Percentiles rank a stretch among this genome's conserved stretches.
Evolutionary conservation across 37 sponge, comb jelly and placozoan species (phyloP).

Genomic region (Ephydatia muelleri): DNA sequence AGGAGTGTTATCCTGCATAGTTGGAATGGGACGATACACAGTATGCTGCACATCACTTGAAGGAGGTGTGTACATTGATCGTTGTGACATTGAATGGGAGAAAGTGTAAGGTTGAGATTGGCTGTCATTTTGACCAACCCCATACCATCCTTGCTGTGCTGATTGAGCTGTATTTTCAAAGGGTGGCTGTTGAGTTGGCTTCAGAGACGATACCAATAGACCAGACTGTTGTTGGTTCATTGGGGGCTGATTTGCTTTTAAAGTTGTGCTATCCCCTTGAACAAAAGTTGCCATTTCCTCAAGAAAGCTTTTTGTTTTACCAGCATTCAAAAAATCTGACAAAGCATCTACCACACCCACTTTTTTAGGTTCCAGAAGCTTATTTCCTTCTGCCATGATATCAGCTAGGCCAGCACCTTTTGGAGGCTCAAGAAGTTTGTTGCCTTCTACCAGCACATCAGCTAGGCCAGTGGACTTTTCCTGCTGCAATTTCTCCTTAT

Average conservation of each 20-base stretch:
- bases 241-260: slow-evolving; percentile 5
- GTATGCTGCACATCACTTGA: no score
- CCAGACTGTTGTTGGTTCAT: neutral
- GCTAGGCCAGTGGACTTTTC: slow-evolving; percentile 8
- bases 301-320: neutral
- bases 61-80: no score
- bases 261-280: neutral
- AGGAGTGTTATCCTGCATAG: neutral
- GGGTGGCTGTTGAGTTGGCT: neutral
- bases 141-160: neutral
- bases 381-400: slow-evolving; percentile 41
- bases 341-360: neutral
- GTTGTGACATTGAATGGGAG: no score
- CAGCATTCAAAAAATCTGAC: neutral
- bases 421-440: slow-evolving; percentile 12
- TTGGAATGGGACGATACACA: neutral
- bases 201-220: no score
- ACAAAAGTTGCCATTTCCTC: neutral
- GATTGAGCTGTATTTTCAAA: neutral
- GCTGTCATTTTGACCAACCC: neutral
- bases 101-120: neutral
- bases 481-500: slow-evolving; percentile 6
- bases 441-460: slow-evolving; percentile 29
- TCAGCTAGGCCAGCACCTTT: slow-evolving; percentile 15
- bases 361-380: slow-evolving; percentile 29